Percentiles rank a stretch among this genome's conserved stretches.
These are phyloP conservation scores for Corythornis vintsioides DNA, from an alignment of 2,113 vertebrate species.

Conservation along the genomic window DNA sequence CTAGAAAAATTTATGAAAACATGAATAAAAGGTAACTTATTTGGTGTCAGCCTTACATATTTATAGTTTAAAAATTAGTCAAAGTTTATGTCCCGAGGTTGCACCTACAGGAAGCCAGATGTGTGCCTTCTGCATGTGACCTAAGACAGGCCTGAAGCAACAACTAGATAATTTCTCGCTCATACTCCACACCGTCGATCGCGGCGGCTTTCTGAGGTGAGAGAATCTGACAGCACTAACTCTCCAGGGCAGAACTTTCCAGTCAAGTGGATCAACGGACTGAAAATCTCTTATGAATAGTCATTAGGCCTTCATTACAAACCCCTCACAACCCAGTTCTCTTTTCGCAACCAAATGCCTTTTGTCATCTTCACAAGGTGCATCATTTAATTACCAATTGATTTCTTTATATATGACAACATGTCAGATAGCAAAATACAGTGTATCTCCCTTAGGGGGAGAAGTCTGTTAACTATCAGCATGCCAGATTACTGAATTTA, in stretches of 20 bases:
- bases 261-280: conserved; percentile 98
- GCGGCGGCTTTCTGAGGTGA: conserved; percentile 98
- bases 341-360: conserved; percentile 96
- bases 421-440: conserved; percentile 96
- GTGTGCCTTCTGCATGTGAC: conserved; percentile 93
- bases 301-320: conserved; percentile 99
- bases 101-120: conserved; percentile 96
- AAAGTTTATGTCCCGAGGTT: conserved; percentile 87
- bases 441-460: conserved; percentile 84
- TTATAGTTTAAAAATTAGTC: conserved; percentile 87
- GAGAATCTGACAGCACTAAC: conserved; percentile 97
- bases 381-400: conserved; percentile 99
- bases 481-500: conserved; percentile 78
- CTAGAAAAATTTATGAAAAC: conserved; percentile 70
- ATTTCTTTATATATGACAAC: conserved; percentile 99
- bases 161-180: conserved; percentile 94
- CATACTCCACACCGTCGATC: conserved; percentile 90
- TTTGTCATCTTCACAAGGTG: conserved; percentile 99
- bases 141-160: conserved; percentile 90
- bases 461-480: conserved; percentile 86
- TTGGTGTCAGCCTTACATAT: conserved; percentile 82
- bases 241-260: conserved; percentile 99
- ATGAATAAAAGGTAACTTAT: conserved; percentile 82
- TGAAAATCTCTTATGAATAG: conserved; percentile 99
- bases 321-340: conserved; percentile 91